Base-by-base conservation (phyloP, 2,888 invertebrate species). In the Drosophila atripex region DNA sequence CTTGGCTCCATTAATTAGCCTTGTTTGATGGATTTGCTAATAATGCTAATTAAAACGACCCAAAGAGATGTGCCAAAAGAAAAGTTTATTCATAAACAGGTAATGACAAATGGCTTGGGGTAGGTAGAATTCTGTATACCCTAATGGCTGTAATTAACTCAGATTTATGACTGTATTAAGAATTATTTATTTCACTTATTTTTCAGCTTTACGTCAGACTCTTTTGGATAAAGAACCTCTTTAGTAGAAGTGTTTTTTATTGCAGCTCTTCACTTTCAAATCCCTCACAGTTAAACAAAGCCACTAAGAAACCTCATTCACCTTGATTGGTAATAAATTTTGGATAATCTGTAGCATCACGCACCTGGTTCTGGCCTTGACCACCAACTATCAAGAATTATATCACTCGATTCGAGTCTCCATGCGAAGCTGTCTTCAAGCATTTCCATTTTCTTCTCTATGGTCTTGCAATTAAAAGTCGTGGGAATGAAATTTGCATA, bases 401-500 rank as follows among this genome's bases (percentile, higher is more conserved):
- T 61, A 64, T 64, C 58, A 32, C n/a, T 57, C 14, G 43, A 30
- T 18, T 23, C 46, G 7, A 30, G 23, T 61, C 30, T 23, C 11
- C 45, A 14, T n/a, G 35, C 38, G 56, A 43, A 61, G 49, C 51
- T 38, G 60, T 51, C 50, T 59, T n/a, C 18, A 7, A 18, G 66
- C 65, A 52, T 52, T 65, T 64, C 53, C 66, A 46, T 65, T 46
- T 30, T 43, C 52, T 46, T 38, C 28, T 43, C 35, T 66, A 18
- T 18, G 28, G 61, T 21, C 50, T 25, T 43, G 56, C 75, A 87
- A 85, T 82, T 82, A 76, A 78, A 82, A 87, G 79, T 82, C 88
- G 86, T 87, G 82, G 88, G 82, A 83, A 87, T 79, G 49, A 55
- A 66, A 85, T 83, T 87, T 83, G 86, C 86, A 83, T 83, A 78